These are phyloP conservation scores for Enteromius argenteus DNA, from an alignment of 2,797 vertebrate genomes.

Conservation along the genomic window DNA sequence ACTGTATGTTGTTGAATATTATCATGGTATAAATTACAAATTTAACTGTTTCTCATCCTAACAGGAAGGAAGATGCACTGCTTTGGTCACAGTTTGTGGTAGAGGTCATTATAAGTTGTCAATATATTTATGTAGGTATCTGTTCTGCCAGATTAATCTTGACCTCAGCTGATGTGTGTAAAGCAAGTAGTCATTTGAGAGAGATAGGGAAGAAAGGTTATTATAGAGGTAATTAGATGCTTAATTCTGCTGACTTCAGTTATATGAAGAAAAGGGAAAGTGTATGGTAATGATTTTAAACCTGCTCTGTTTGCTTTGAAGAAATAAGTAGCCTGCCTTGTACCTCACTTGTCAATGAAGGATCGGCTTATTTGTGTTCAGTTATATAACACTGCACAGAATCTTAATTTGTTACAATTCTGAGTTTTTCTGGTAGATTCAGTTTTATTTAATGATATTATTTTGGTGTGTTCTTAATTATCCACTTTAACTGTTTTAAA, in stretches of 20 bases:
- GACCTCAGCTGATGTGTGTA: not conserved
- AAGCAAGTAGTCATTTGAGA: not conserved
- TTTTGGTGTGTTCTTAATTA: not conserved
- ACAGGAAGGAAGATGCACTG: not conserved
- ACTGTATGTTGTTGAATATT: not conserved
- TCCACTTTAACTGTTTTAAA: not conserved
- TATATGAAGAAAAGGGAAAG: constrained; percentile 1
- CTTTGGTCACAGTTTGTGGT: constrained; percentile 4
- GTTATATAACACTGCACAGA: not conserved
- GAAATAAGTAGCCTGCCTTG: not conserved
- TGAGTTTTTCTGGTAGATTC: not conserved
- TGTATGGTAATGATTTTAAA: not conserved
- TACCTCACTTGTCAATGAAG: not conserved
- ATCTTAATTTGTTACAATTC: not conserved
- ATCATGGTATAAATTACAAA: not conserved
- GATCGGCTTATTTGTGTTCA: not conserved
- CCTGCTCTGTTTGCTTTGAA: not conserved
- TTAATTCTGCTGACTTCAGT: constrained; percentile 2
- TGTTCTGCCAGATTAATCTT: not conserved
- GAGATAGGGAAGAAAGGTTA: not conserved
- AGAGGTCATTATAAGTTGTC: constrained; percentile 24
- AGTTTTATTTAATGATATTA: not conserved
- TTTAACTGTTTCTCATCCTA: not conserved
- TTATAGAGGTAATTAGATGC: constrained; percentile 14
- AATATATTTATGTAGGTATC: not conserved